phyloP scores from a whole-genome alignment of 2,888 invertebrate species.

The Temnothorax ravouxi region DNA sequence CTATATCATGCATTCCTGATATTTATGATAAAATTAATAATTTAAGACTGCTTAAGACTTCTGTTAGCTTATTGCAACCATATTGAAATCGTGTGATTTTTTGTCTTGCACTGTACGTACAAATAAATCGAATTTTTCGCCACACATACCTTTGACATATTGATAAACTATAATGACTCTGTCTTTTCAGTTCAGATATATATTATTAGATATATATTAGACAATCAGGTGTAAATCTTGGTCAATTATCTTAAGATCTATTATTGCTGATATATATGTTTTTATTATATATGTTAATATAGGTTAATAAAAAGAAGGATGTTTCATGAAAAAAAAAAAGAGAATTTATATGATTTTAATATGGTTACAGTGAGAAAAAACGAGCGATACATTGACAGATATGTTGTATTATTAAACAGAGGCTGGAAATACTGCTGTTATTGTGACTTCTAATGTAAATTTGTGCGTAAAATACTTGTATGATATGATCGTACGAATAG shows the following conservation, averaged over 20 bases:
- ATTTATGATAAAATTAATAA: slow-evolving; percentile 22
- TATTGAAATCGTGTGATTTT: background rate
- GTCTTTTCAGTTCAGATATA: background rate
- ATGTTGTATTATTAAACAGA: background rate
- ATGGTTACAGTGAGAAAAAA: background rate
- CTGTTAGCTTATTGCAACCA: background rate
- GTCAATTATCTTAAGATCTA: background rate
- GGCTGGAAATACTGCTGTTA: slow-evolving; percentile 18
- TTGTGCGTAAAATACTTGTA: slow-evolving; percentile 19
- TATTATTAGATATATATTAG: background rate
- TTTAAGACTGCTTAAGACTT: slow-evolving; percentile 11
- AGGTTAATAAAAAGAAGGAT: background rate
- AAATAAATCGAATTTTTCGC: background rate
- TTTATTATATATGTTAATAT: background rate
- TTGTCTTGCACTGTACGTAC: background rate
- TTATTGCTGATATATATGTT: background rate
- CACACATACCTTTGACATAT: background rate
- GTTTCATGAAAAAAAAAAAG: background rate
- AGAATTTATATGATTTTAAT: slow-evolving; percentile 1
- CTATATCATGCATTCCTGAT: slow-evolving; percentile 29
- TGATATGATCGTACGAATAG: slow-evolving; percentile 3
- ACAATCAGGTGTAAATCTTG: background rate
- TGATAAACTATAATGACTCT: background rate
- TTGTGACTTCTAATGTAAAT: slow-evolving; percentile 8
- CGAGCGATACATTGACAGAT: background rate